phyloP scores from a whole-genome alignment of 1,140 invertebrate genomes.

The Colletes gigas region DNA sequence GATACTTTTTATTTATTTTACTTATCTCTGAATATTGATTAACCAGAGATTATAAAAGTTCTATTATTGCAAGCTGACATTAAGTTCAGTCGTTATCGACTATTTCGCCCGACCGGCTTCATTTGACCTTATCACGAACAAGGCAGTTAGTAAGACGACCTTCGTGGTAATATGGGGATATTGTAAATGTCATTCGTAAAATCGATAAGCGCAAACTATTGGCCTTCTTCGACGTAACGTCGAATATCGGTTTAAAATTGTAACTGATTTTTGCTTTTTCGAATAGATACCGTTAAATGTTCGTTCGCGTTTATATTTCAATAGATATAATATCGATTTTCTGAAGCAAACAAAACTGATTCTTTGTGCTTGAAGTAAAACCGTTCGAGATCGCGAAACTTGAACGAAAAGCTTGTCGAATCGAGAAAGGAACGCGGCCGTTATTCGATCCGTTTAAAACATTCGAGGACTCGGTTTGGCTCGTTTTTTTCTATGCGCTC shows the following conservation, averaged over 20 bases:
- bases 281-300: background rate
- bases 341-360: no score
- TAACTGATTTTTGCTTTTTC: background rate
- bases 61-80: constrained; percentile 8
- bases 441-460: background rate
- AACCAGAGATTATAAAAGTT: background rate
- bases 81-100: constrained; percentile 15
- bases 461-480: background rate
- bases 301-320: background rate
- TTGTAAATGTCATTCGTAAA: constrained; percentile 32
- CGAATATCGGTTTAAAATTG: background rate
- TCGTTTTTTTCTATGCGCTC: no score
- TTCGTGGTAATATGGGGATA: constrained; percentile 2
- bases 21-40: background rate
- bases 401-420: background rate
- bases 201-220: constrained; percentile 26
- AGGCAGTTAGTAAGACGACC: constrained; percentile 5
- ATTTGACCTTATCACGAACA: constrained; percentile 25
- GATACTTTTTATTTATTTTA: background rate
- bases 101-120: background rate
- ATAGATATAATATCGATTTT: no score
- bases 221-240: background rate
- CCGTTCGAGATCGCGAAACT: background rate
- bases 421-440: background rate
- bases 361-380: no score